Evolutionary conservation across 2,888 invertebrate species (phyloP).

Genomic region (Morpho achilles): DNA sequence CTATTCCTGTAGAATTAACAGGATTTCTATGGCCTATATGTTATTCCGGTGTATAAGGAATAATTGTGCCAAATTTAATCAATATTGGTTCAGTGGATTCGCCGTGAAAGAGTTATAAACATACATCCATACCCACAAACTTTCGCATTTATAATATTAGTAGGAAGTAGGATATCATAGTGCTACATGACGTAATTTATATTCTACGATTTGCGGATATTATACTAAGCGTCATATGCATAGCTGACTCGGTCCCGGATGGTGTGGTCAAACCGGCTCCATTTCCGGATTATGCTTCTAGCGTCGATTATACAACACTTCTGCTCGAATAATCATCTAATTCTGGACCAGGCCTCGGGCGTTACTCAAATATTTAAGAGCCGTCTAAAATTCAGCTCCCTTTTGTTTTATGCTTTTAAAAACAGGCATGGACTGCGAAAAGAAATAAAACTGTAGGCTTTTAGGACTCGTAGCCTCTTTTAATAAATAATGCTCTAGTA

Average conservation of each 20-base stretch:
- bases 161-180: no score
- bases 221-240: no score
- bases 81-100: no score
- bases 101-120: no score
- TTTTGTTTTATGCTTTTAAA: conserved; percentile 26
- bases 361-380: conserved; percentile 27
- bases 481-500: conserved; percentile 17
- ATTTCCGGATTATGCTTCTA: conserved; percentile 45
- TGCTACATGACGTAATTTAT: no score
- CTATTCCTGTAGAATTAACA: no score
- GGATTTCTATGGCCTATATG: no score
- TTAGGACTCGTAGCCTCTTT: conserved; percentile 17
- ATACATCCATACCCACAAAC: no score
- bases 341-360: conserved; percentile 19
- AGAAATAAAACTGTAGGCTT: conserved; percentile 18
- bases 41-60: no score
- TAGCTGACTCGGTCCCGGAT: conserved; percentile 21
- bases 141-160: no score
- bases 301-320: conserved; percentile 25
- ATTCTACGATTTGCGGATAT: no score
- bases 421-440: conserved; percentile 14
- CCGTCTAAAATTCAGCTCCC: conserved; percentile 21
- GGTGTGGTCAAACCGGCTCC: conserved; percentile 47
- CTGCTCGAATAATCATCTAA: conserved; percentile 23
- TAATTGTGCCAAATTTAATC: no score